phyloP scores from a whole-genome alignment of 2,888 invertebrate genomes.

The Cinara cedri region DNA sequence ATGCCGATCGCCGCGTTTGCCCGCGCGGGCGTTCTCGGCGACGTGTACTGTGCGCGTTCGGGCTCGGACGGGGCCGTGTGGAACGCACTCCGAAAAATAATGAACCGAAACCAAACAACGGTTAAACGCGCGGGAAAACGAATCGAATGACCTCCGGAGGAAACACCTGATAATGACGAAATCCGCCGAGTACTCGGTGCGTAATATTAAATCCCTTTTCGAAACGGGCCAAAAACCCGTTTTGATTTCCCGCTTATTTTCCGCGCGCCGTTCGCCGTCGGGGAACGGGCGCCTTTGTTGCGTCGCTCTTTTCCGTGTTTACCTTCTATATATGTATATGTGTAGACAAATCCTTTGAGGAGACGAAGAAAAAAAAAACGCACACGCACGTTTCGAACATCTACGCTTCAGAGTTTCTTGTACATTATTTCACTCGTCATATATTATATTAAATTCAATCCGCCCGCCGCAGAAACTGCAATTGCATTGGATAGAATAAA shows the following conservation, averaged over 20 bases:
- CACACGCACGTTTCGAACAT: slow-evolving; percentile 11
- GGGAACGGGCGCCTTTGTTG: neutral
- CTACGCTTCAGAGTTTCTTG: slow-evolving; percentile 36
- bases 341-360: slow-evolving; percentile 4
- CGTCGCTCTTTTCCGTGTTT: slow-evolving; percentile 29
- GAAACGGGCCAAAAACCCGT: neutral
- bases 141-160: too few species aligned
- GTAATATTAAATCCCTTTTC: too few species aligned
- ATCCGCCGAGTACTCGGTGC: neutral
- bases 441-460: too few species aligned
- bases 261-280: neutral
- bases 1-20: too few species aligned
- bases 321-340: neutral
- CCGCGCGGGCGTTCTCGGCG: too few species aligned
- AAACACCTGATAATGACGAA: neutral
- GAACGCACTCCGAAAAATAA: neutral
- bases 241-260: slow-evolving; percentile 24
- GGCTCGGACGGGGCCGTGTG: neutral
- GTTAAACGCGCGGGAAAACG: too few species aligned
- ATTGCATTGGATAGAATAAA: slow-evolving; percentile 16
- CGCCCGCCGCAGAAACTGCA: slow-evolving; percentile 34
- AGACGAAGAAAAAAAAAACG: slow-evolving; percentile 11
- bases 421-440: too few species aligned
- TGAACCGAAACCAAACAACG: neutral
- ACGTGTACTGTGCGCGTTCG: too few species aligned